Percentiles rank a stretch among this genome's conserved stretches.
phyloP scores from a whole-genome alignment of 2,888 invertebrate genomes.

The Gryllus longicercus region DNA sequence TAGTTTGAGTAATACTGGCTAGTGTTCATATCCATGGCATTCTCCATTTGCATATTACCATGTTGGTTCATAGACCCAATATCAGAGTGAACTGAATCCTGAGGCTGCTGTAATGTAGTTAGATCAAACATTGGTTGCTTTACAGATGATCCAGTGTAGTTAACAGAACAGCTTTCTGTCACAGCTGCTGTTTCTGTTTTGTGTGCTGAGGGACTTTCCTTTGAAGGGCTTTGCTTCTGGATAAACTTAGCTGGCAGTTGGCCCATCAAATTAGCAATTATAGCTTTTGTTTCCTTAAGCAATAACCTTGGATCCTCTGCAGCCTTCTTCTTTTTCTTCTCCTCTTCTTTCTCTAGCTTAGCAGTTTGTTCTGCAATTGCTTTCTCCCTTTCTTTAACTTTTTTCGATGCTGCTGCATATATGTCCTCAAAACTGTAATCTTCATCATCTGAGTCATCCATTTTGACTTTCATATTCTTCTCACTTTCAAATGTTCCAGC shows the following conservation, averaged over 20 bases:
- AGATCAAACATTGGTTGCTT: neutral
- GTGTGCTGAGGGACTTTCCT: neutral
- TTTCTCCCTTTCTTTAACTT: conserved; percentile 57
- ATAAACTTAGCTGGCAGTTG: conserved; percentile 49
- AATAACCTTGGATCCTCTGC: conserved; percentile 47
- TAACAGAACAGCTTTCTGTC: neutral
- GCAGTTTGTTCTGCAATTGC: conserved; percentile 39
- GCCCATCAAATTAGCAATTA: conserved; percentile 63
- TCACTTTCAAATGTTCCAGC: conserved; percentile 42
- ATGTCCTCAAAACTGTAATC: conserved; percentile 83
- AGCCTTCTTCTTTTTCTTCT: conserved; percentile 35
- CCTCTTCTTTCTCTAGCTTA: conserved; percentile 21
- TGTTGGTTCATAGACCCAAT: too few species aligned
- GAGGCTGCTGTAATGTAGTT: neutral
- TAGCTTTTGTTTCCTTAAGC: conserved; percentile 56
- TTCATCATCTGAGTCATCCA: conserved; percentile 63
- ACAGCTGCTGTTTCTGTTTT: neutral
- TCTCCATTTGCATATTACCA: too few species aligned
- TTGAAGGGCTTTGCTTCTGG: conserved; percentile 24
- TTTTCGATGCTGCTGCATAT: conserved; percentile 70
- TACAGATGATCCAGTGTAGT: neutral
- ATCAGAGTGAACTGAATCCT: neutral
- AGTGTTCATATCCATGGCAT: neutral
- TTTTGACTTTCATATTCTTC: conserved; percentile 43
- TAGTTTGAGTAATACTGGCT: conserved; percentile 1